Base-by-base conservation (phyloP, 2,888 invertebrate species). In the Hecatera dysodea region DNA sequence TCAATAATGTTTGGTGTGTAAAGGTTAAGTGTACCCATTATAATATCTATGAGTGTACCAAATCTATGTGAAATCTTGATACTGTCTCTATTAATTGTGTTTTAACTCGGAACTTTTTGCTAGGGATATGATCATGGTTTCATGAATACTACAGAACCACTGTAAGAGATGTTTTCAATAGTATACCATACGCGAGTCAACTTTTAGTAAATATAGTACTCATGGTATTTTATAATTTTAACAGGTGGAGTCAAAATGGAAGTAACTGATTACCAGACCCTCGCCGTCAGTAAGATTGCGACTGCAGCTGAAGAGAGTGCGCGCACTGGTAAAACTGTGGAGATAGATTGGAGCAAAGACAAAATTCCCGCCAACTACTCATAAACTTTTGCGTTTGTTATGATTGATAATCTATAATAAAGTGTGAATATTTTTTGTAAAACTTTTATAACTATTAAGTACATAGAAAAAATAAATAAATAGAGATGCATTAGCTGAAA, bases 271-370 rank as follows among this genome's bases (percentile, higher is more conserved):
- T 94, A 94, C 82, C 96, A 97, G 81, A 96, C 95, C 3, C 87
- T 97, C 39, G 97, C 97, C 0, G 96, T 97, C 22, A 95, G 93
- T 77, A 96, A 96, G 87, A 96, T 97, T 60, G 97, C 97, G 1
- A 91, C 94, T 0, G 97, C 97, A 0, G 96, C 96, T 29, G 97
- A 97, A 82, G 91, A 96, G 81, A 96, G 97, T 24, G 96, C 95
- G 0, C 94, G 96, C 50, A 95, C 95, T 8, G 96, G 96, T 33
- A 92, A 95, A 83, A 85, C 94, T 36, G 88, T 97, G 0, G 93
- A 95, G 3, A 80, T 97, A 3, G 94, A 93, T 70, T 97, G 97
- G 97, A 90, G 89, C 62, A 85, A 90, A 52, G 94, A 93, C 24
- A 94, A 93, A 70, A 90, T 96, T 39, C 94, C 95, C 17, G 83